Evolutionary conservation across 2,888 invertebrate species (phyloP), one percentile per base, ranked within the genome.

Genomic region (Eucera pruinosa): DNA sequence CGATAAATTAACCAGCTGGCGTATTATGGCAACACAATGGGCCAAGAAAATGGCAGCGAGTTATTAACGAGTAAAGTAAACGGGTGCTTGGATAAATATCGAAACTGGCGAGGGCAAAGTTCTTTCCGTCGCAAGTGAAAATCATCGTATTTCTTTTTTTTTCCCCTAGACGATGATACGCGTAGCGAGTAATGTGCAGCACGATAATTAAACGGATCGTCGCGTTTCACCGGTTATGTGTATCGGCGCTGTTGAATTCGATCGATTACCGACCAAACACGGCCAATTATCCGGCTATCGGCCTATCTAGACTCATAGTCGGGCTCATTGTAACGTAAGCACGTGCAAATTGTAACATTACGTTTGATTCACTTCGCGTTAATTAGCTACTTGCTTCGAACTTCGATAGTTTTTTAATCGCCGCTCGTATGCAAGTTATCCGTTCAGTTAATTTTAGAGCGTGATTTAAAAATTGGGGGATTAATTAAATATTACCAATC

Each of bases 271-370:
- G 18, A 18, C 20, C 18, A 20, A 43, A 60, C 13, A 30, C n/a
- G n/a, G 58, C 18, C 43, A 20, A 60, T 60, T 60, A 62, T 50
- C 36, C 13, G 25, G 18, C 13, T 33, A 33, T 33, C 33, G 7
- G 33, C 4, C 3, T 27, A 36, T 62, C 13, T 13, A 15, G 36
- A 39, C 15, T 2, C 4, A 15, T 15, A 0, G 33, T 20, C 11
- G 7, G 4, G 43, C 13, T 33, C 33, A 23, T 55, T 1, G 15
- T 39, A 25, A 62, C 5, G 39, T 48, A 25, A 62, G 36, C 61
- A 18, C 6, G 11, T 62, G 25, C 23, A 36, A 25, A 36, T 50
- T 39, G 3, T 30, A 52, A 18, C 2, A 18, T 9, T 30, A n/a
- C n/a, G 15, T 30, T 30, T 13, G 2, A 9, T 9, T 13, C 27